phyloP scores from a whole-genome alignment of 2,888 invertebrate genomes.

The Metacarcinus magister region DNA sequence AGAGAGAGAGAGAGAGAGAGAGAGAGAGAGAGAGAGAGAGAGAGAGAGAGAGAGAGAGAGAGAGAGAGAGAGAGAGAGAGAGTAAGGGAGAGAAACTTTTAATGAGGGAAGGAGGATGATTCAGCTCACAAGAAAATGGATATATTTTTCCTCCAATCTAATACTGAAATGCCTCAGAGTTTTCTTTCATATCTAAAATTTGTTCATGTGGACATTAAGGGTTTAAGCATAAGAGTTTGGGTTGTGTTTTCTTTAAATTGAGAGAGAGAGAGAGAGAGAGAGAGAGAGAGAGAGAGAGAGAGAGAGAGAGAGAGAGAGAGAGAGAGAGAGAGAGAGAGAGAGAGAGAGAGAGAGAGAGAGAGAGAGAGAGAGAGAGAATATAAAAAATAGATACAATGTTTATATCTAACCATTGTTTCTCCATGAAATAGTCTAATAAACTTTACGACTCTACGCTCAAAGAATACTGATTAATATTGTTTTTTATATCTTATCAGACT shows the following conservation, averaged over 20 bases:
- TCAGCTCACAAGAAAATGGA: neutral
- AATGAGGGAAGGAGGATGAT: slow-evolving; percentile 17
- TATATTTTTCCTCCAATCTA: neutral
- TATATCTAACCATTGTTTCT: no score
- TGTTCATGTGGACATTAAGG: neutral
- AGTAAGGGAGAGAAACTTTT: slow-evolving; percentile 6
- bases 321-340: neutral
- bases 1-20: no score
- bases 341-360: neutral
- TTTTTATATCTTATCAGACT: neutral
- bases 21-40: neutral
- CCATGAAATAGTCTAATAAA: no score
- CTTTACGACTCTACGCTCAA: no score
- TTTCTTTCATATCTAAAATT: neutral
- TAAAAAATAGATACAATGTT: neutral
- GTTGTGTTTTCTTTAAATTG: neutral
- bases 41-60: slow-evolving; percentile 43
- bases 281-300: slow-evolving; percentile 21
- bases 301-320: no score
- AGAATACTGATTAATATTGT: neutral
- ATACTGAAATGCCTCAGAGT: neutral
- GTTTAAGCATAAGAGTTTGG: neutral
- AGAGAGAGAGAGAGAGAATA: neutral
- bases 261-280: neutral
- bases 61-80: slow-evolving; percentile 50